These are phyloP conservation scores for Channa argus DNA, from an alignment of 2,113 vertebrate genomes.

Conservation along the genomic window DNA sequence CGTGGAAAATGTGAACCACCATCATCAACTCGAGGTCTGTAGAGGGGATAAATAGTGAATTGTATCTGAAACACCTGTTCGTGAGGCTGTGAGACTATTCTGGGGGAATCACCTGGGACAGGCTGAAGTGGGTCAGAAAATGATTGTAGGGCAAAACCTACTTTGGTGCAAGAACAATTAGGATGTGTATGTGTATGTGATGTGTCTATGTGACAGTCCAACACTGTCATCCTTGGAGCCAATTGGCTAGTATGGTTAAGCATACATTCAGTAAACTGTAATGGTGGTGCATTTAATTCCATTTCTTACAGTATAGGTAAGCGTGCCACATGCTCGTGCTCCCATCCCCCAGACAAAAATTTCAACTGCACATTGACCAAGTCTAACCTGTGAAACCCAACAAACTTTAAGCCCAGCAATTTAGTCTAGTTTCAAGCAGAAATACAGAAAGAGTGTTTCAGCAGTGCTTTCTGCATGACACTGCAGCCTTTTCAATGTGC, in stretches of 20 bases:
- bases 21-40: background rate
- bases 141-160: constrained; percentile 58
- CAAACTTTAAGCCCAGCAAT: background rate
- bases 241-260: no score
- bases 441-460: constrained; percentile 9
- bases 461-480: constrained; percentile 4
- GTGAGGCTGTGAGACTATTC: constrained; percentile 17
- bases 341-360: no score
- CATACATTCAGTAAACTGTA: no score
- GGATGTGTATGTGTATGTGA: background rate
- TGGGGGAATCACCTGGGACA: constrained; percentile 25
- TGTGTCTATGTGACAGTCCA: no score
- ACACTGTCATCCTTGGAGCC: background rate
- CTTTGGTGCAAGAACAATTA: constrained; percentile 32
- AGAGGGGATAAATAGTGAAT: constrained; percentile 46
- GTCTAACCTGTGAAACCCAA: no score
- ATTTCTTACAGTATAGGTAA: no score
- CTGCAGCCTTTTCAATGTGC: background rate
- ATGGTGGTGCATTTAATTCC: no score
- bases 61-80: constrained; percentile 49
- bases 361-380: no score
- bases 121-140: constrained; percentile 46
- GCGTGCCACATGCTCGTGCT: no score
- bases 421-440: constrained; percentile 13
- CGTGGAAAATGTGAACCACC: background rate